phyloP scores from a whole-genome alignment of 2,888 invertebrate species.

The Clistopyga incitator region DNA sequence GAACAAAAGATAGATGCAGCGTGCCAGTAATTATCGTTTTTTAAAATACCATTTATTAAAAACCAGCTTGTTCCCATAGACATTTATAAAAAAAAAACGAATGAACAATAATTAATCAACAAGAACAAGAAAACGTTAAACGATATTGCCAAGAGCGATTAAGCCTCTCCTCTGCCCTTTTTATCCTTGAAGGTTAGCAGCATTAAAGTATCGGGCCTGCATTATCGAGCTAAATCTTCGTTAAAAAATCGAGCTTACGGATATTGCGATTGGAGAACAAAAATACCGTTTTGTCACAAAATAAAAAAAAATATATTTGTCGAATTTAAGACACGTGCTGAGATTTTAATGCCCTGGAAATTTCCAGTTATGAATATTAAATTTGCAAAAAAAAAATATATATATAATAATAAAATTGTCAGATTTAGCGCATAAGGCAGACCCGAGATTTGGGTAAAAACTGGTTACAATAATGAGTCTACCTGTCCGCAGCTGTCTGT shows the following conservation, averaged over 20 bases:
- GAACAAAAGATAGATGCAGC: neutral
- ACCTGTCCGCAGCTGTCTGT: conserved; percentile 98
- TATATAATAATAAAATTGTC: neutral
- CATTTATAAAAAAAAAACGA: neutral
- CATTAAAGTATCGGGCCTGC: conserved; percentile 82
- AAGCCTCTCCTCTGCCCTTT: conserved; percentile 68
- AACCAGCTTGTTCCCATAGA: neutral
- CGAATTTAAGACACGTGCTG: conserved; percentile 9
- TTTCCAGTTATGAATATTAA: neutral
- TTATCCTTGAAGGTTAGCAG: conserved; percentile 83
- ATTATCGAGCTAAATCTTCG: conserved; percentile 71
- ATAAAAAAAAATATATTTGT: conserved; percentile 11
- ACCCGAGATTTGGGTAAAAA: conserved; percentile 82
- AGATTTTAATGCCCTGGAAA: neutral
- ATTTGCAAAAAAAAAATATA: too few relatives aligned
- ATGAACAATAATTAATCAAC: neutral
- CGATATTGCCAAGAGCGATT: conserved; percentile 43
- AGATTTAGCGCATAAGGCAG: conserved; percentile 77
- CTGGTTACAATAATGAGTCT: conserved; percentile 86
- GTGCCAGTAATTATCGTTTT: conserved; percentile 4
- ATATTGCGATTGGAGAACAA: neutral
- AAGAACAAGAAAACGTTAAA: conserved; percentile 38
- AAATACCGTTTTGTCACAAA: neutral
- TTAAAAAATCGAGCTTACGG: conserved; percentile 6
- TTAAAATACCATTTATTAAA: neutral